These are phyloP conservation scores for Elanus axillaris DNA, from an alignment of 2,113 vertebrate genomes.

Conservation along the genomic window DNA sequence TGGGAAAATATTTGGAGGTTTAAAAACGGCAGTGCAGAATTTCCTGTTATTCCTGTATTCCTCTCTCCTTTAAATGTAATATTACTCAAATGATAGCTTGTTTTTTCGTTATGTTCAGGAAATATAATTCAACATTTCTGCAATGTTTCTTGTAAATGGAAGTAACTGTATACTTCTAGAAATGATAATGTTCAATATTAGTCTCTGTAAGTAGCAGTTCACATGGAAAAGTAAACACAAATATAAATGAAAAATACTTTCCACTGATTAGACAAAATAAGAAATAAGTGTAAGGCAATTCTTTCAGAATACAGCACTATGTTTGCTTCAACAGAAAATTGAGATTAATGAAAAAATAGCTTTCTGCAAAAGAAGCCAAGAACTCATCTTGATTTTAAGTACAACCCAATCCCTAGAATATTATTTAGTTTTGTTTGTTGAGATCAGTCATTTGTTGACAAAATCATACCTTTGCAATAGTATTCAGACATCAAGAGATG, in stretches of 20 bases:
- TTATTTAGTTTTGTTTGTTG: neutral
- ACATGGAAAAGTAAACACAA: neutral
- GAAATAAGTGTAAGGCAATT: neutral
- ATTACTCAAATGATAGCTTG: neutral
- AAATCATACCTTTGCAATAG: neutral
- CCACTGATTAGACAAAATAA: neutral
- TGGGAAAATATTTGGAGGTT: neutral
- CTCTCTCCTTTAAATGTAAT: neutral
- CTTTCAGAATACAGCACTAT: neutral
- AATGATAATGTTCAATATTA: neutral
- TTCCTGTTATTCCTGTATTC: conserved; percentile 3
- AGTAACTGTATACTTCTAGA: neutral
- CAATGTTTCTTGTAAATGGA: neutral
- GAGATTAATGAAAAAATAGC: neutral
- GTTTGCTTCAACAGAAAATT: neutral
- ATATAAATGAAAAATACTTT: neutral
- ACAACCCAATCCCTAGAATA: neutral
- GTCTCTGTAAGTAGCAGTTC: neutral
- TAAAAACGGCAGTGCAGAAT: neutral
- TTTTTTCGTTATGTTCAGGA: conserved; percentile 18
- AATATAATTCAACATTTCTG: neutral
- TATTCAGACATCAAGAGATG: neutral
- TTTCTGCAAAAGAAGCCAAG: neutral
- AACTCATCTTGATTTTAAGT: neutral
- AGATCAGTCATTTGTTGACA: neutral